phyloP scores from a whole-genome alignment of 1,140 invertebrate genomes.

The Drosophila yakuba region DNA sequence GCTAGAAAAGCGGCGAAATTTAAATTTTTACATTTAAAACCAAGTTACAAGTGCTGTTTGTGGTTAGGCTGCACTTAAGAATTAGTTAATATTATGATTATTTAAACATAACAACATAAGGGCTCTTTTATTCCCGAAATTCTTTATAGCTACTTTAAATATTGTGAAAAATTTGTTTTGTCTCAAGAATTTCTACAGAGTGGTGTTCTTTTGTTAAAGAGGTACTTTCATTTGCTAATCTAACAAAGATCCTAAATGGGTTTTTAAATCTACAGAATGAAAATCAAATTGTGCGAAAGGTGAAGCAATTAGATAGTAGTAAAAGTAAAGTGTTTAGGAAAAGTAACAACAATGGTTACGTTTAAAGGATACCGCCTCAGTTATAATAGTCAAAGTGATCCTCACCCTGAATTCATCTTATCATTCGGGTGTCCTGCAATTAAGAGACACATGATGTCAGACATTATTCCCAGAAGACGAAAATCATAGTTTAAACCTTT shows the following conservation, averaged over 20 bases:
- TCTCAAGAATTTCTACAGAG: too few relatives aligned
- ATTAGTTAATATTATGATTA: too few relatives aligned
- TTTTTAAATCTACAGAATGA: too few relatives aligned
- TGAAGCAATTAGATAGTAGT: constrained; percentile 11
- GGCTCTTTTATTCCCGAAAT: too few relatives aligned
- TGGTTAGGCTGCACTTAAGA: too few relatives aligned
- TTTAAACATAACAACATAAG: too few relatives aligned
- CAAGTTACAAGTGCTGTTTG: too few relatives aligned
- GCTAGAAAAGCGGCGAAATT: neutral
- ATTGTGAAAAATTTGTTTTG: too few relatives aligned
- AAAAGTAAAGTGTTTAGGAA: constrained; percentile 11
- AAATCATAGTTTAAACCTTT: constrained; percentile 2
- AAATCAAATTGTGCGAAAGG: constrained; percentile 20
- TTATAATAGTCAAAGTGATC: neutral
- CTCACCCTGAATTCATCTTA: constrained; percentile 13
- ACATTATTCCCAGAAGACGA: constrained; percentile 12
- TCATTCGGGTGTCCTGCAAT: neutral
- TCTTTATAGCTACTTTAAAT: too few relatives aligned
- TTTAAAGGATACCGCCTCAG: constrained; percentile 12
- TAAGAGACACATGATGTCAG: constrained; percentile 21
- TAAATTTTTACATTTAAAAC: neutral
- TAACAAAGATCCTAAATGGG: neutral
- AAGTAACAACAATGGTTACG: neutral
- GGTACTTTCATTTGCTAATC: neutral
- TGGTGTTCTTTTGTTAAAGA: too few relatives aligned